Percentiles rank a stretch among this genome's conserved stretches.
phyloP scores from a whole-genome alignment of 2,888 invertebrate genomes.

The Cantharis lateralis region DNA sequence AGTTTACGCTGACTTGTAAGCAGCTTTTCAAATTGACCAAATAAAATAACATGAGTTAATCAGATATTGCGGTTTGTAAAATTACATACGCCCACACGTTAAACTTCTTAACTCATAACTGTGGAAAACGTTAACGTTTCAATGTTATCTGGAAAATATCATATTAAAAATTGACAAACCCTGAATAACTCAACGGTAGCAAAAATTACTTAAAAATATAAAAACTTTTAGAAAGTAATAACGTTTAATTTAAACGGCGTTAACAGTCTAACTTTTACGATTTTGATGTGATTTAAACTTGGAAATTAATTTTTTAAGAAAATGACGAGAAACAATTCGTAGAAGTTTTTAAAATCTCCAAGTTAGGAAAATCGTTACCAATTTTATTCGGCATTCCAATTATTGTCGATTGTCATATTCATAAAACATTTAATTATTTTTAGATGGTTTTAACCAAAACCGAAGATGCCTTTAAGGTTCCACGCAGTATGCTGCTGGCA shows the following conservation, averaged over 20 bases:
- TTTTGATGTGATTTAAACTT: background rate
- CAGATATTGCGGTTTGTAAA: no score
- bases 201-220: background rate
- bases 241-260: background rate
- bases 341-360: background rate
- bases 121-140: background rate
- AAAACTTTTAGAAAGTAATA: background rate
- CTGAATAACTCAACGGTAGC: background rate
- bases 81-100: no score
- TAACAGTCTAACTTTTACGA: background rate
- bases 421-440: background rate
- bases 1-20: no score
- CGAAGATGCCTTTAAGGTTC: conserved; percentile 11
- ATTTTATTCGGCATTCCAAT: background rate
- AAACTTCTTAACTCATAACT: no score
- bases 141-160: no score
- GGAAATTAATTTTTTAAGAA: background rate
- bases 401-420: background rate
- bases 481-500: conserved; percentile 1
- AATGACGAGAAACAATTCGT: background rate
- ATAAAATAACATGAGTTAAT: no score
- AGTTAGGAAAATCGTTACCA: background rate
- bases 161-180: background rate
- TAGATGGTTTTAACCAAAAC: background rate
- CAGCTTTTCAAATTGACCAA: background rate